Percentiles rank a stretch among this genome's conserved stretches.
Evolutionary conservation across 53 echinoderm and acorn worm species (phyloP).

Genomic region (Stichopus horrens): DNA sequence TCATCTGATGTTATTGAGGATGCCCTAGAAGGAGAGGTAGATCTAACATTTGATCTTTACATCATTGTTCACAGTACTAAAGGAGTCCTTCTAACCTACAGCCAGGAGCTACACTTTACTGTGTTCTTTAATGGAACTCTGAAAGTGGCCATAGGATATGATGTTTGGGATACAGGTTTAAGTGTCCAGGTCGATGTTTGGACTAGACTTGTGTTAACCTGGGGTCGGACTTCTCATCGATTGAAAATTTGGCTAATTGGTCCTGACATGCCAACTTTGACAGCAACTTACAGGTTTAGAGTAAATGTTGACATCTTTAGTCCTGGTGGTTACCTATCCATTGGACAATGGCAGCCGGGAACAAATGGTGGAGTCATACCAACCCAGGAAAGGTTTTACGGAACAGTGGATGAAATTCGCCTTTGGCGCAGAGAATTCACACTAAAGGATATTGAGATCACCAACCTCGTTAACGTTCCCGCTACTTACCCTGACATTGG

Average conservation of each 20-base stretch:
- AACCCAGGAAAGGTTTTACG: conserved; percentile 49
- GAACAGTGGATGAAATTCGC: conserved; percentile 73
- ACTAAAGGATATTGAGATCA: conserved; percentile 27
- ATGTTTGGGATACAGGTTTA: conserved; percentile 66
- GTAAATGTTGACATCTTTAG: conserved; percentile 51
- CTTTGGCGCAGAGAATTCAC: conserved; percentile 73
- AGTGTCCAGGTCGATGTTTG: conserved; percentile 49
- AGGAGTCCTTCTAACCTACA: conserved; percentile 77
- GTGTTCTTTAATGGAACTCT: conserved; percentile 62
- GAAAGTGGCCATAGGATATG: conserved; percentile 50
- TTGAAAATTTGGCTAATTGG: conserved; percentile 52
- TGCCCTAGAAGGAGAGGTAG: conserved; percentile 55
- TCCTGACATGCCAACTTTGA: conserved; percentile 48
- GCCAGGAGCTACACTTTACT: conserved; percentile 59
- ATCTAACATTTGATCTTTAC: conserved; percentile 70
- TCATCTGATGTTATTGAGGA: conserved; percentile 62
- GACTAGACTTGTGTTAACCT: conserved; percentile 69
- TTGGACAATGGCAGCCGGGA: conserved; percentile 81
- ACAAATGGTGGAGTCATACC: conserved; percentile 49
- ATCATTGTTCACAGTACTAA: conserved; percentile 48
- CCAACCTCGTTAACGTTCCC: conserved; percentile 57
- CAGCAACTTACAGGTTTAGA: conserved; percentile 33
- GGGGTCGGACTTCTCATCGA: conserved; percentile 53
- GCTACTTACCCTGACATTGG: conserved; percentile 46
- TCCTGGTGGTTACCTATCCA: conserved; percentile 61